Evolutionary conservation across 1,140 invertebrate species (phyloP).

Genomic region (Drosophila albomicans): DNA sequence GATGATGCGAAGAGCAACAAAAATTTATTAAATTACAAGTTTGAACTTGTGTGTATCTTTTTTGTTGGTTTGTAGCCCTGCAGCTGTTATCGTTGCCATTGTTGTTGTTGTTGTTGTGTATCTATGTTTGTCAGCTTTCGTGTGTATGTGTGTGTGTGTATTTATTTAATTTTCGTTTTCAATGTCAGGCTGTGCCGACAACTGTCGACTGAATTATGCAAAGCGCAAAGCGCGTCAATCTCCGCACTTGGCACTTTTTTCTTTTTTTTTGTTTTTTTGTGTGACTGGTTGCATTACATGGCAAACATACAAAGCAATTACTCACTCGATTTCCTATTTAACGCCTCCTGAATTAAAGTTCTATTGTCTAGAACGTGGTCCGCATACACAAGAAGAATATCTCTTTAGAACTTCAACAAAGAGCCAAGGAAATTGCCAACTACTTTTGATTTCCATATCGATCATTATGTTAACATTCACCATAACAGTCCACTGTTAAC

Average conservation of each 20-base stretch:
- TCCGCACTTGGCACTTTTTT: not conserved
- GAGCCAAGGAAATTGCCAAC: constrained; percentile 20
- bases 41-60: constrained; percentile 44
- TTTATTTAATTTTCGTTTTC: constrained; percentile 65
- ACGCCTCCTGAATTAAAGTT: constrained; percentile 43
- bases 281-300: constrained; percentile 49
- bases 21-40: constrained; percentile 25
- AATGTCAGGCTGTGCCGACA: constrained; percentile 54
- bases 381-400: constrained; percentile 36
- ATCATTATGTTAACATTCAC: not conserved
- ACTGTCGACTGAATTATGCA: constrained; percentile 70
- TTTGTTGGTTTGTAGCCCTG: constrained; percentile 52
- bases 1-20: not conserved
- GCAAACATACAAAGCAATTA: constrained; percentile 54
- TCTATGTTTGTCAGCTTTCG: not conserved
- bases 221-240: constrained; percentile 38
- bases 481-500: not conserved
- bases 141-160: constrained; percentile 12
- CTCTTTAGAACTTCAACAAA: not conserved
- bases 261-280: too few relatives aligned
- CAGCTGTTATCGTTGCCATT: constrained; percentile 55
- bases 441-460: constrained; percentile 49
- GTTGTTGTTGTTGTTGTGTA: constrained; percentile 28
- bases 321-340: constrained; percentile 71
- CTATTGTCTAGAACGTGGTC: constrained; percentile 40